phyloP scores from a whole-genome alignment of 2,888 invertebrate genomes.

The Capitulum mitella region DNA sequence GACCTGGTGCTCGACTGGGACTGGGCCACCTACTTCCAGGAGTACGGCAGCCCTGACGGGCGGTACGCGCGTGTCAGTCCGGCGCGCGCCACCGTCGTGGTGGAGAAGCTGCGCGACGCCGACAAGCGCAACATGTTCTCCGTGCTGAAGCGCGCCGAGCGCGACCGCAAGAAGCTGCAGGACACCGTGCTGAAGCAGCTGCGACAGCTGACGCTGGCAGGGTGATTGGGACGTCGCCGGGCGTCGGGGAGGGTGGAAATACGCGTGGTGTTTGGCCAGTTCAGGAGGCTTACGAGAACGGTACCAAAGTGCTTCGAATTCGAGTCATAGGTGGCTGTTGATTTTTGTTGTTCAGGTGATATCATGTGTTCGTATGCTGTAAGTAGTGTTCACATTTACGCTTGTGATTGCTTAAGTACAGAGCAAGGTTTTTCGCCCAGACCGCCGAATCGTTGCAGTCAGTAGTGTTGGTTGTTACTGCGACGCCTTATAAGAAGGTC shows the following conservation, averaged over 20 bases:
- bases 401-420: not conserved
- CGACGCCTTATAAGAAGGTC: not conserved
- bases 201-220: constrained; percentile 54
- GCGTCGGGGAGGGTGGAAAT: not conserved
- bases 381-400: not conserved
- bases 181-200: constrained; percentile 94
- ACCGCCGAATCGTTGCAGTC: no score
- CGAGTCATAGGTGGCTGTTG: not conserved
- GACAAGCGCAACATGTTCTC: constrained; percentile 93
- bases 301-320: constrained; percentile 5
- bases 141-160: constrained; percentile 84
- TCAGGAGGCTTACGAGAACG: not conserved
- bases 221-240: not conserved
- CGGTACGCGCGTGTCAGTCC: constrained; percentile 90
- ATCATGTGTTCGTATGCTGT: no score
- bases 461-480: no score
- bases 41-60: constrained; percentile 85
- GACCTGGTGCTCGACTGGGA: constrained; percentile 93
- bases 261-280: not conserved
- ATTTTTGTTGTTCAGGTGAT: not conserved
- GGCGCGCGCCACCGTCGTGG: constrained; percentile 74
- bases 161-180: constrained; percentile 89
- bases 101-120: constrained; percentile 93
- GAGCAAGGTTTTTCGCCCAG: no score
- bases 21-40: constrained; percentile 96